Conservation (phyloP, 2,113 vertebrate species). For the Paratilapia polleni region DNA sequence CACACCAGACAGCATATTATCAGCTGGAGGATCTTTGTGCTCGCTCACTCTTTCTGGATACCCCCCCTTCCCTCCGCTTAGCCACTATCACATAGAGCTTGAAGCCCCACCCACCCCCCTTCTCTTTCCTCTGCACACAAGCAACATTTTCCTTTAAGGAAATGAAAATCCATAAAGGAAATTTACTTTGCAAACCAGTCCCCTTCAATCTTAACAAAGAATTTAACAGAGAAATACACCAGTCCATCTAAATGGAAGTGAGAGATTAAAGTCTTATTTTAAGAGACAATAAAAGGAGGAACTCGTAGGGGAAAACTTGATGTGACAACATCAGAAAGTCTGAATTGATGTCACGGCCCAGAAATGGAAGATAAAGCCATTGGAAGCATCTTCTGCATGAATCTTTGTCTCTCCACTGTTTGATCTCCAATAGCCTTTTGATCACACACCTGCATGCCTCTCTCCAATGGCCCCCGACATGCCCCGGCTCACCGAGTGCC, state of each 20-base stretch:
- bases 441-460: constrained; percentile 64
- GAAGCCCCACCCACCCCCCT: constrained; percentile 22
- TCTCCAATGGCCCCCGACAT: constrained; percentile 43
- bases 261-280: constrained; percentile 9
- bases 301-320: neutral
- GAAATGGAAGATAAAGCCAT: constrained; percentile 68
- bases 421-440: constrained; percentile 37
- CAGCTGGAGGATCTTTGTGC: constrained; percentile 51
- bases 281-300: neutral
- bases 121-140: neutral
- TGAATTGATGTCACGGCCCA: constrained; percentile 54
- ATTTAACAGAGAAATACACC: neutral
- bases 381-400: constrained; percentile 67
- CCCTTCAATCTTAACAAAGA: constrained; percentile 7
- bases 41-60: constrained; percentile 26
- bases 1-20: constrained; percentile 51
- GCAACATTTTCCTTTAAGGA: constrained; percentile 66
- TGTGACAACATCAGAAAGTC: constrained; percentile 12
- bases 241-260: neutral
- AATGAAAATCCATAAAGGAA: constrained; percentile 66
- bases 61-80: neutral
- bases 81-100: constrained; percentile 43
- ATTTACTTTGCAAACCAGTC: constrained; percentile 22
- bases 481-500: constrained; percentile 13
- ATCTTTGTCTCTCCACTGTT: constrained; percentile 44